phyloP scores from a whole-genome alignment of 2,888 invertebrate species.

The Anarsia innoxiella region DNA sequence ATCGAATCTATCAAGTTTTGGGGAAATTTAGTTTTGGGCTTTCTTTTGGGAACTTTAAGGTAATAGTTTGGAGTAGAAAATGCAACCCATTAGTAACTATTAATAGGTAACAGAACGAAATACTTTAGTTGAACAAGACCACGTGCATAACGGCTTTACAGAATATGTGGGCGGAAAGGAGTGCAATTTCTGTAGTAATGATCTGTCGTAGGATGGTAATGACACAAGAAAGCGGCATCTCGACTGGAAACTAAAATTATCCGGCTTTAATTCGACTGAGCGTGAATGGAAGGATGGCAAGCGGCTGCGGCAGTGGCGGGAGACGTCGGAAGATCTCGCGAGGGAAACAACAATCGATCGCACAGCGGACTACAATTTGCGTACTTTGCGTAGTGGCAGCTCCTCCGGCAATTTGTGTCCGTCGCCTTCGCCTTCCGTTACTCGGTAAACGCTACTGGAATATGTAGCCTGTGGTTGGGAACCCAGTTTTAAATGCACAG shows the following conservation, averaged over 20 bases:
- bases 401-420: constrained; percentile 69
- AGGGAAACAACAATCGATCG: constrained; percentile 51
- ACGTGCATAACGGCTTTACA: constrained; percentile 8
- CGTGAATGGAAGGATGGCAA: constrained; percentile 8
- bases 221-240: constrained; percentile 11
- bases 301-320: neutral
- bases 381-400: constrained; percentile 68
- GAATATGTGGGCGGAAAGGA: constrained; percentile 12
- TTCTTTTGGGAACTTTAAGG: too few species aligned
- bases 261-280: constrained; percentile 1
- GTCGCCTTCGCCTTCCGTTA: constrained; percentile 67
- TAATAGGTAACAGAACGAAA: constrained; percentile 10
- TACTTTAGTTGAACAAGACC: constrained; percentile 6
- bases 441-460: constrained; percentile 72
- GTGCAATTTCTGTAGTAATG: constrained; percentile 14
- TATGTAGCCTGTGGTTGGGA: constrained; percentile 64
- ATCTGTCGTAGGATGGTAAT: constrained; percentile 14
- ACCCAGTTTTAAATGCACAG: constrained; percentile 64
- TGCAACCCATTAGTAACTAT: too few species aligned
- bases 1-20: too few species aligned
- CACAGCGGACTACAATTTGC: constrained; percentile 58
- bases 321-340: constrained; percentile 18
- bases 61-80: too few species aligned
- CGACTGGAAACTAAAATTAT: constrained; percentile 7
- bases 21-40: too few species aligned